Conservation (phyloP, 1,140 invertebrate species). For the Nebria ingens region DNA sequence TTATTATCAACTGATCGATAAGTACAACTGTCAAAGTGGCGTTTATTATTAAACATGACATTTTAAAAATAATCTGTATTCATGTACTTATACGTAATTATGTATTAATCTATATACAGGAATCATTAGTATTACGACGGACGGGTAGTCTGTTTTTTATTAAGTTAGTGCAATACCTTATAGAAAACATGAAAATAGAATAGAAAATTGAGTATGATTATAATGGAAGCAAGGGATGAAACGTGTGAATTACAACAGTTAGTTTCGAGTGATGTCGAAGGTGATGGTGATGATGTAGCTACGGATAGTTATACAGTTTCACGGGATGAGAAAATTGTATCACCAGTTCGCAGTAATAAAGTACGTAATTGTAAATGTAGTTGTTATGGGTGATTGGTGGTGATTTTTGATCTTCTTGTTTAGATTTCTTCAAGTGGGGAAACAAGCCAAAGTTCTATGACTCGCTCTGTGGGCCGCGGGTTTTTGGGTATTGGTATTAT, state of each 20-base stretch:
- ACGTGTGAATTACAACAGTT: conserved; percentile 33
- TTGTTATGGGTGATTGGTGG: too few species aligned
- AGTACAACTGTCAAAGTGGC: not conserved
- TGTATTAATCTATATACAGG: too few species aligned
- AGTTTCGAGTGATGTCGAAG: conserved; percentile 34
- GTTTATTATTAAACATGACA: not conserved
- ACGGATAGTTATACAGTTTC: conserved; percentile 28
- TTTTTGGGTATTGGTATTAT: conserved; percentile 17
- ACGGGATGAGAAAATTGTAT: conserved; percentile 29
- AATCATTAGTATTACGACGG: too few species aligned
- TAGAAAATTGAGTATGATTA: conserved; percentile 12
- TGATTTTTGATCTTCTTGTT: conserved; percentile 14
- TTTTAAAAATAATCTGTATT: too few species aligned
- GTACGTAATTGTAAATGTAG: too few species aligned
- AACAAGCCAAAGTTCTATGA: conserved; percentile 31
- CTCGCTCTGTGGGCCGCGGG: conserved; percentile 19
- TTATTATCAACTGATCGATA: not conserved
- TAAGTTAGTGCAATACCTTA: too few species aligned
- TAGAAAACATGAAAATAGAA: too few species aligned
- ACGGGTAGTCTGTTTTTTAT: too few species aligned
- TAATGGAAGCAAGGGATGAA: conserved; percentile 33
- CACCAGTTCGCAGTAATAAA: conserved; percentile 31
- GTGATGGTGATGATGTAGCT: conserved; percentile 31
- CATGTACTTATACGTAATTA: too few species aligned
- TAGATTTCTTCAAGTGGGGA: conserved; percentile 33